These are phyloP conservation scores for Drosophila neotestacea DNA, from an alignment of 2,888 invertebrate genomes.

Conservation along the genomic window DNA sequence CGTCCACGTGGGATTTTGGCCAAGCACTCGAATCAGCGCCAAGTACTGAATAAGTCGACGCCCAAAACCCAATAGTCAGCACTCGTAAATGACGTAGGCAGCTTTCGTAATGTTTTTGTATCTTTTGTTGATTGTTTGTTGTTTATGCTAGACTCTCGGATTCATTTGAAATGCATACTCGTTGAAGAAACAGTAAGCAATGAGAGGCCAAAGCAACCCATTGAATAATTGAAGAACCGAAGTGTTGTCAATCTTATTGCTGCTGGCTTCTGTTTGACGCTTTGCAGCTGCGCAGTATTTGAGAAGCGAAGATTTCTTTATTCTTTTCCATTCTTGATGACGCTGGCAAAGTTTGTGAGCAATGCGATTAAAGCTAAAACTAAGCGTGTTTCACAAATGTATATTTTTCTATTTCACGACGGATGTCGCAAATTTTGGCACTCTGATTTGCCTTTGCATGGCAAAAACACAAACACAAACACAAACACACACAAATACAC, in stretches of 20 bases:
- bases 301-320: slow-evolving; percentile 1
- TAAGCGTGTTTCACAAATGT: slow-evolving; percentile 24
- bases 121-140: slow-evolving; percentile 28
- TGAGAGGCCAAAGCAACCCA: slow-evolving; percentile 1
- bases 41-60: slow-evolving; percentile 39
- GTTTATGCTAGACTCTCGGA: slow-evolving; percentile 18
- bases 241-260: slow-evolving; percentile 15
- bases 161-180: slow-evolving; percentile 62
- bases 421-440: slow-evolving; percentile 78
- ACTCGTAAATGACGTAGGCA: slow-evolving; percentile 56
- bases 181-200: slow-evolving; percentile 41
- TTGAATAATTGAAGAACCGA: slow-evolving; percentile 11
- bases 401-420: slow-evolving; percentile 40
- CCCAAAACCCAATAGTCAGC: slow-evolving; percentile 16
- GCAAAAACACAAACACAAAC: slow-evolving; percentile 43
- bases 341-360: slow-evolving; percentile 47
- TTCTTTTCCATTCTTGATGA: slow-evolving; percentile 44
- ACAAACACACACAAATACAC: slow-evolving; percentile 17
- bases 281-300: slow-evolving; percentile 19
- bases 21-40: slow-evolving; percentile 59
- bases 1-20: slow-evolving; percentile 7
- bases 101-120: slow-evolving; percentile 25
- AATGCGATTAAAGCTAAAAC: slow-evolving; percentile 41
- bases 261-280: slow-evolving; percentile 15
- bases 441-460: slow-evolving; percentile 65